Conservation (phyloP, 2,797 vertebrate species). For the Fistularia commersonii region DNA sequence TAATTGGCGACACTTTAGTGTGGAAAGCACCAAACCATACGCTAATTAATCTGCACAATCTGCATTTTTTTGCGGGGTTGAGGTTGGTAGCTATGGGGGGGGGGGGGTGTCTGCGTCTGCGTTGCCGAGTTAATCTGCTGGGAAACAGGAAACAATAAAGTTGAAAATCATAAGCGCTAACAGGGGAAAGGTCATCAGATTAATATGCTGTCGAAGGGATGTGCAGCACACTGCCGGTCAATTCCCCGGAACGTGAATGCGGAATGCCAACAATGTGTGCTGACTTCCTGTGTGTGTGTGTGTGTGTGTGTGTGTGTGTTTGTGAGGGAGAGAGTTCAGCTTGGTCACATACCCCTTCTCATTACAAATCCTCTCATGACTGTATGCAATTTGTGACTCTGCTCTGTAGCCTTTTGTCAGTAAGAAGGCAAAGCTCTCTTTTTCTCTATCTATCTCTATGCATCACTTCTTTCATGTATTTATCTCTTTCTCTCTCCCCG, state of each 20-base stretch:
- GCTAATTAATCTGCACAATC: slow-evolving; percentile 57
- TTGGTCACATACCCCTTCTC: slow-evolving; percentile 57
- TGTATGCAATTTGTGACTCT: slow-evolving; percentile 57
- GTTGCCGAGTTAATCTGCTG: slow-evolving; percentile 32
- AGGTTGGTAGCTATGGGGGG: slow-evolving; percentile 31
- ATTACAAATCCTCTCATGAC: slow-evolving; percentile 69
- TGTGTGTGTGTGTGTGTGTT: slow-evolving; percentile 19
- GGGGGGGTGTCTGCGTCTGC: slow-evolving; percentile 19
- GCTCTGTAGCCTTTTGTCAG: slow-evolving; percentile 56
- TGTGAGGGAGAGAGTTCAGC: background rate
- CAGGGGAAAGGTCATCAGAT: slow-evolving; percentile 33
- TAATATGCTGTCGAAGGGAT: slow-evolving; percentile 41
- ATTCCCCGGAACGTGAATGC: slow-evolving; percentile 20
- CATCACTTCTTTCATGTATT: slow-evolving; percentile 19
- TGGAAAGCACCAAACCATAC: slow-evolving; percentile 41
- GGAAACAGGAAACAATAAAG: slow-evolving; percentile 48
- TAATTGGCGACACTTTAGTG: slow-evolving; percentile 52
- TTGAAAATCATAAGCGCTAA: slow-evolving; percentile 23
- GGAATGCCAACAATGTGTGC: slow-evolving; percentile 35
- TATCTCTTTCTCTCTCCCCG: slow-evolving; percentile 16
- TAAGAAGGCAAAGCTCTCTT: slow-evolving; percentile 29
- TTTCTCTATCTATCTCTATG: slow-evolving; percentile 16
- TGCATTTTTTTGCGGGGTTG: slow-evolving; percentile 30
- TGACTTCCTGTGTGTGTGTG: slow-evolving; percentile 24
- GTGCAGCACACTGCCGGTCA: slow-evolving; percentile 34